Percentiles rank a stretch among this genome's conserved stretches.
Conservation (phyloP, 2,888 invertebrate genomes). For the Formica aserva region DNA sequence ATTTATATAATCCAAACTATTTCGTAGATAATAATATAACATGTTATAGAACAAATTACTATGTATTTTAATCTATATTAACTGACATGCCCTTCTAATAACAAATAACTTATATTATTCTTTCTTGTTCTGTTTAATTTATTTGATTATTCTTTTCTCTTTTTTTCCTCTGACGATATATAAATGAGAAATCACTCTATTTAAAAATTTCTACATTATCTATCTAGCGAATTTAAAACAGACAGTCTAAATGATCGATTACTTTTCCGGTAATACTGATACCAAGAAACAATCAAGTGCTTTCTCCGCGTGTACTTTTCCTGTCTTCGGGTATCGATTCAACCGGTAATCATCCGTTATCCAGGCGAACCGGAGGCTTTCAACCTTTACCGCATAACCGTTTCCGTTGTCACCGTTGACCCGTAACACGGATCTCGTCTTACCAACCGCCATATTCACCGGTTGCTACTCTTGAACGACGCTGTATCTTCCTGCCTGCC, state of each 20-base stretch:
- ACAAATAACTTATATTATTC: neutral
- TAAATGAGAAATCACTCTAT: neutral
- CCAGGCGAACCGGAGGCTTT: constrained; percentile 22
- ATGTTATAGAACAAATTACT: neutral
- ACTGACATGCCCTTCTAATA: neutral
- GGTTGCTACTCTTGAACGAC: constrained; percentile 27
- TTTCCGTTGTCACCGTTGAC: constrained; percentile 45
- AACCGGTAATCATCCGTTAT: constrained; percentile 13
- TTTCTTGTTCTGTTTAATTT: neutral
- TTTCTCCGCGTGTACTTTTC: neutral
- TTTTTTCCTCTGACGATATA: neutral
- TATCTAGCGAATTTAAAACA: neutral
- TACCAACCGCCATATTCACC: constrained; percentile 38
- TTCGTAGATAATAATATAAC: neutral
- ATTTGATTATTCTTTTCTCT: neutral
- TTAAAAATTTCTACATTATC: neutral
- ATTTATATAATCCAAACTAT: neutral
- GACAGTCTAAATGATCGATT: neutral
- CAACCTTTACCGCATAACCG: constrained; percentile 17
- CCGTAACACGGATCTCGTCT: constrained; percentile 43
- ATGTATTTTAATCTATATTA: neutral
- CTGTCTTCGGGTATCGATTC: neutral
- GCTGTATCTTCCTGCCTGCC: constrained; percentile 48
- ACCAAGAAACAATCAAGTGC: neutral
- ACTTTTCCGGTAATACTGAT: neutral